Evolutionary conservation across 1,140 invertebrate genomes (phyloP), one percentile per base, ranked within the genome.

Genomic region (Leptoteleia sp.): DNA sequence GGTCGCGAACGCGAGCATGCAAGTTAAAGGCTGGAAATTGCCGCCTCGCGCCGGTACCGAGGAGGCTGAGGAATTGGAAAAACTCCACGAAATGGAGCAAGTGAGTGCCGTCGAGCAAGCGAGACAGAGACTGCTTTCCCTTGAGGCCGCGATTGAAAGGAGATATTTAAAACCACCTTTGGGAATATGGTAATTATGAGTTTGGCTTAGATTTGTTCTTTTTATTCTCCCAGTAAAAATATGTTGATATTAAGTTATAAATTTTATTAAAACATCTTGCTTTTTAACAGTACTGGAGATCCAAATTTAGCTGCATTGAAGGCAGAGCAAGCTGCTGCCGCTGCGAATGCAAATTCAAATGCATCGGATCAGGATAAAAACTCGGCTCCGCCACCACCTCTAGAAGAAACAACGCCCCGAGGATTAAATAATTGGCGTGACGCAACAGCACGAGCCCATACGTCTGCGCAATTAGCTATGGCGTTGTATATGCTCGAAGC

Each of bases 101-200:
- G 85, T 91, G 1, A 93, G 94, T 82, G 91, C 91, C 40, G 91
- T 96, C 11, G 91, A 92, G 29, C 88, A 94, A 65, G 94, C 95
- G 0, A 92, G 94, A 65, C 92, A 95, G 71, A 92, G 96, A 84
- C 90, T 99, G 52, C 89, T 96, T 0, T 93, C 93, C 3, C 89
- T 99, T 4, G 97, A 99, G 88, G 92, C 93, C 1, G 95, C 96
- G 54, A 97, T 99, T 50, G 97, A 99, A 87, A 91, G 96, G 64
- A 90, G 98, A 76, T 99, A 99, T 87, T 90, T 99, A 29, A 98
- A 98, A 89, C 96, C 97, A 71, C 97, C 97, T 19, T 90, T 99
- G 12, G 96, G 96, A 43, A 91, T 92, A 70, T 93, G 91, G 93
- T 93, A 89, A 90, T 87, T 57, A 29, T 6, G 22, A 25, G 22